Percentiles rank a stretch among this genome's conserved stretches.
Evolutionary conservation across 2,797 vertebrate species (phyloP).

Genomic region (Peromyscus melanophrys): DNA sequence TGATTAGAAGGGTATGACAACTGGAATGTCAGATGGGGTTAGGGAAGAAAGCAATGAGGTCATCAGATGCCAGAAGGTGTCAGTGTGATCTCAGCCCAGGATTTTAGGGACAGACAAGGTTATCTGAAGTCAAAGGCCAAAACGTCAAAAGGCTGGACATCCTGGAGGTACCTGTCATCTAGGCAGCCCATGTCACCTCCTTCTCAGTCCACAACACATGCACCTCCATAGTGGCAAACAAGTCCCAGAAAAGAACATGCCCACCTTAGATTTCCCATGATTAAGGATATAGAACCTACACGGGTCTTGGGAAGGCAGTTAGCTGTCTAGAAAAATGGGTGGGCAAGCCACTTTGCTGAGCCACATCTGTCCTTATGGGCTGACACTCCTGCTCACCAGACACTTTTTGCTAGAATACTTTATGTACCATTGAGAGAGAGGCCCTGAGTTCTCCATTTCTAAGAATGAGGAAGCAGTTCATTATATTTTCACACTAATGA

Average conservation of each 20-base stretch:
- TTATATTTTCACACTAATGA: background rate
- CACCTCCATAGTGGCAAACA: background rate
- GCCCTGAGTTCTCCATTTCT: background rate
- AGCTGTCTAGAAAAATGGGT: too few species aligned
- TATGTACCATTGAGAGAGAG: background rate
- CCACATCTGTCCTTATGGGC: rapidly evolving
- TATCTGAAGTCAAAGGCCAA: background rate
- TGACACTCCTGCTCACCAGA: background rate
- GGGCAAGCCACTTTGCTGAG: rapidly evolving
- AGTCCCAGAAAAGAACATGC: background rate
- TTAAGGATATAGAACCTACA: background rate
- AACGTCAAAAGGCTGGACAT: background rate
- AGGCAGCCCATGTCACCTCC: background rate
- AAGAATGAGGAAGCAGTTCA: background rate
- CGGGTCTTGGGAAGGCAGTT: background rate
- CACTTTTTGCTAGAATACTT: background rate
- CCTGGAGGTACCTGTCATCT: background rate
- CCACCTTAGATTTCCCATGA: background rate
- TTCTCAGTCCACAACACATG: rapidly evolving
- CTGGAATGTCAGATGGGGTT: background rate
- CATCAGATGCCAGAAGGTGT: background rate
- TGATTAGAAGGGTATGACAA: background rate
- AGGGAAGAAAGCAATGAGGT: background rate
- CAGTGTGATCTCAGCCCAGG: background rate
- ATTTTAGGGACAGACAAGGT: background rate